Evolutionary conservation across 2,797 vertebrate genomes (phyloP).

Genomic region (Tenualosa thibaudeaui): DNA sequence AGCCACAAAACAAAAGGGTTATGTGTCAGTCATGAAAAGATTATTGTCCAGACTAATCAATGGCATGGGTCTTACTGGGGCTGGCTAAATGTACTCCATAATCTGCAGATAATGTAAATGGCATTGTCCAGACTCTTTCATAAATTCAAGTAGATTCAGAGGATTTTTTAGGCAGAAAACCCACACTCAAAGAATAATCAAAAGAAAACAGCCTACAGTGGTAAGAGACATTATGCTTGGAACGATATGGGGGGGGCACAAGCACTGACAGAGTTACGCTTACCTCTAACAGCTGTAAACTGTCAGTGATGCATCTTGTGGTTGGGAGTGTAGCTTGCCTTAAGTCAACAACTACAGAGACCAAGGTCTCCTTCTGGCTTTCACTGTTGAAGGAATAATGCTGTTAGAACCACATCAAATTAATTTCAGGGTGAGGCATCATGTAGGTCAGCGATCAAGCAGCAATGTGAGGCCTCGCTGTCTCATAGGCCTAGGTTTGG

Average conservation of each 20-base stretch:
- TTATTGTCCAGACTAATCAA: not conserved
- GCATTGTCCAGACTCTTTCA: not conserved
- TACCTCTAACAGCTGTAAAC: slow-evolving; percentile 72
- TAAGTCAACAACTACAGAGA: slow-evolving; percentile 74
- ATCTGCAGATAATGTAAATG: not conserved
- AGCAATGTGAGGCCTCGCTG: not conserved
- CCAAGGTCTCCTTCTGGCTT: slow-evolving; percentile 58
- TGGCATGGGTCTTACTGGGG: not conserved
- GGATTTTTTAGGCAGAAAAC: not conserved
- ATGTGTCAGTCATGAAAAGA: not conserved
- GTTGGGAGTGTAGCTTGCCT: slow-evolving; percentile 52
- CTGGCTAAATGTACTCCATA: not conserved
- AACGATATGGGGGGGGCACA: not conserved
- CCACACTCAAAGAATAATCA: not conserved
- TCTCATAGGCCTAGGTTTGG: not conserved
- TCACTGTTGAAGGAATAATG: slow-evolving; percentile 55
- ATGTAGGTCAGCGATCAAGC: not conserved
- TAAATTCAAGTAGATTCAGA: not conserved
- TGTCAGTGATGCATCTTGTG: slow-evolving; percentile 63
- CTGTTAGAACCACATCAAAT: not conserved
- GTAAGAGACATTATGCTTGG: not conserved
- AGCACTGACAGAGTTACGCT: slow-evolving; percentile 26
- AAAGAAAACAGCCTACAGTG: not conserved
- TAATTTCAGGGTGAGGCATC: not conserved
- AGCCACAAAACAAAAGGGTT: not conserved